A percentile compares a stretch with the other conserved stretches of the same genome.
Conservation (phyloP, 2,888 invertebrate genomes). For the Ryuthela nishihirai region DNA sequence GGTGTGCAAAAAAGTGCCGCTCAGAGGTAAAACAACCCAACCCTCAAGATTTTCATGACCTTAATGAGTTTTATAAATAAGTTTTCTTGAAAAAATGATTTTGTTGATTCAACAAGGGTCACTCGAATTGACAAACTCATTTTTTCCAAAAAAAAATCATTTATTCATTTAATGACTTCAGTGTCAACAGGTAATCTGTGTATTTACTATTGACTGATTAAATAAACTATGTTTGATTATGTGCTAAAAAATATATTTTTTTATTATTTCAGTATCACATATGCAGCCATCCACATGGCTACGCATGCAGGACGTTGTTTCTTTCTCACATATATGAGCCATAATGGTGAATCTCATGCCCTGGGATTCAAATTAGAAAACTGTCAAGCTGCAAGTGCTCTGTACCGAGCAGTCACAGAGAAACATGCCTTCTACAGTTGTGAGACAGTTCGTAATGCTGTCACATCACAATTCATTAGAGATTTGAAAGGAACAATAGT, state of each 20-base stretch:
- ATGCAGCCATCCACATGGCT: slow-evolving; percentile 48
- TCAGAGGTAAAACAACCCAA: too few relatives aligned
- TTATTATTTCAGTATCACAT: slow-evolving; percentile 47
- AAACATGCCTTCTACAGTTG: slow-evolving; percentile 90
- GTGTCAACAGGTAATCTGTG: too few relatives aligned
- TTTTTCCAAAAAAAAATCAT: too few relatives aligned
- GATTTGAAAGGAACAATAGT: slow-evolving; percentile 87
- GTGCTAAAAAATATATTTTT: slow-evolving; percentile 3
- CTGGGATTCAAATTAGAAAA: slow-evolving; percentile 76
- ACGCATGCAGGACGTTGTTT: slow-evolving; percentile 48
- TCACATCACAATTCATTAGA: slow-evolving; percentile 81
- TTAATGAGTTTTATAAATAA: too few relatives aligned
- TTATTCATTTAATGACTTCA: too few relatives aligned
- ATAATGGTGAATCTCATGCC: slow-evolving; percentile 54
- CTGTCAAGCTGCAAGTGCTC: slow-evolving; percentile 72
- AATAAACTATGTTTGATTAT: too few relatives aligned
- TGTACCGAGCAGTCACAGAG: slow-evolving; percentile 82
- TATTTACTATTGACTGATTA: too few relatives aligned
- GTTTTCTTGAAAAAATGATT: too few relatives aligned
- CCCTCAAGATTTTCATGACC: too few relatives aligned
- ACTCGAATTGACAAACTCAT: too few relatives aligned
- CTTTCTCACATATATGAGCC: slow-evolving; percentile 46
- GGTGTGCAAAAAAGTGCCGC: too few relatives aligned
- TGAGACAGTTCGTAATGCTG: slow-evolving; percentile 81
- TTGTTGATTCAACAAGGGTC: too few relatives aligned